A percentile compares a stretch with the other conserved stretches of the same genome.
phyloP scores from a whole-genome alignment of 2,888 invertebrate species.

The Carcina quercana region DNA sequence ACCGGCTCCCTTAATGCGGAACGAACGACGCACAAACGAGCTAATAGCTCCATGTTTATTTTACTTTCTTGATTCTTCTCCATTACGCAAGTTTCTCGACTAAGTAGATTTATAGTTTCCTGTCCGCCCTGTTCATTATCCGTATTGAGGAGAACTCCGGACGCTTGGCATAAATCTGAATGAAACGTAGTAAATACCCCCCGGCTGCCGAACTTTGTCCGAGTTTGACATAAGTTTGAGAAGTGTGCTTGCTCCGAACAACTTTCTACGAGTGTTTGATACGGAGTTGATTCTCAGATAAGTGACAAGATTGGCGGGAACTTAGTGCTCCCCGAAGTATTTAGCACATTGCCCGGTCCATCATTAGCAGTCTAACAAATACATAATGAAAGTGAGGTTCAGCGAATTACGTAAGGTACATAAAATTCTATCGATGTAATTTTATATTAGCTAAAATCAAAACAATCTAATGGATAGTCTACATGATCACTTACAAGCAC shows the following conservation, averaged over 20 bases:
- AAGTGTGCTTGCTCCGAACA: constrained; percentile 24
- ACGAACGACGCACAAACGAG: constrained; percentile 34
- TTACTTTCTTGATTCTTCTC: constrained; percentile 50
- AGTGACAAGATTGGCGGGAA: too few species aligned
- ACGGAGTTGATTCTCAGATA: too few species aligned
- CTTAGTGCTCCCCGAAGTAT: too few species aligned
- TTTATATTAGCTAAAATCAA: too few species aligned
- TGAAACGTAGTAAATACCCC: constrained; percentile 42
- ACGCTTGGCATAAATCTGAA: constrained; percentile 70
- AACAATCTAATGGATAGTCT: too few species aligned
- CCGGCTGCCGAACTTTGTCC: constrained; percentile 41
- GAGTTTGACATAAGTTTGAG: constrained; percentile 40
- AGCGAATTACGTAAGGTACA: too few species aligned
- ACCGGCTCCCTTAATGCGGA: constrained; percentile 35
- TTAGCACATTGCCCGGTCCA: too few species aligned
- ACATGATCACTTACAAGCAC: constrained; percentile 21
- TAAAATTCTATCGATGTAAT: too few species aligned
- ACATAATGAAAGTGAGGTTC: too few species aligned
- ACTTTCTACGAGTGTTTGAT: constrained; percentile 25
- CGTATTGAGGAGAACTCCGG: constrained; percentile 47
- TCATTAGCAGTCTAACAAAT: too few species aligned
- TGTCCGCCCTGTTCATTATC: constrained; percentile 68
- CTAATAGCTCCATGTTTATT: constrained; percentile 52
- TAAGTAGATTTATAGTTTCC: constrained; percentile 73
- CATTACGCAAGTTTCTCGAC: constrained; percentile 64